Conservation (phyloP, 2,888 invertebrate genomes). For the Zhengitettix transpicula region DNA sequence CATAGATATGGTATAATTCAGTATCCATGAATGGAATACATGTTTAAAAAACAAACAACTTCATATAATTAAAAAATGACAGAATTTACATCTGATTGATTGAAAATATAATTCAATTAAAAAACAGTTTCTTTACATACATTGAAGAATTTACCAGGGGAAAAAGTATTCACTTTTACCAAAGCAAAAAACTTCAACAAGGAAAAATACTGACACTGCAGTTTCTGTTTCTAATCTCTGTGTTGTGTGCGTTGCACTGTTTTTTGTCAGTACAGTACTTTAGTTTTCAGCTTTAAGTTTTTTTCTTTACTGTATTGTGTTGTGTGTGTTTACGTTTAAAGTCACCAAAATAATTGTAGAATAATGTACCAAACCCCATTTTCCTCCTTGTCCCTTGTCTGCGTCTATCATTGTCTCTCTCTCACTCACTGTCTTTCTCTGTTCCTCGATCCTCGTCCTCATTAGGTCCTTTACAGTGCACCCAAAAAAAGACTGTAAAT, state of each 20-base stretch:
- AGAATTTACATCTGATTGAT: too few relatives aligned
- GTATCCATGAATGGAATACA: too few relatives aligned
- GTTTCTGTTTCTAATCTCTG: conserved; percentile 7
- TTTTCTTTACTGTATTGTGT: conserved; percentile 7
- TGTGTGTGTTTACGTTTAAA: conserved; percentile 11
- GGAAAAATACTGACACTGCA: too few relatives aligned
- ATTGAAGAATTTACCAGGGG: too few relatives aligned
- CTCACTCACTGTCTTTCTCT: conserved; percentile 14
- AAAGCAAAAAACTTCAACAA: too few relatives aligned
- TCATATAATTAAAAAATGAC: too few relatives aligned
- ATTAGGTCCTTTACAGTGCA: background rate
- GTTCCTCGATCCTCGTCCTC: background rate
- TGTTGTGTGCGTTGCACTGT: conserved; percentile 13
- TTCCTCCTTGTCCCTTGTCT: conserved; percentile 56
- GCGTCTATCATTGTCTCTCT: conserved; percentile 60
- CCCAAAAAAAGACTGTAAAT: background rate
- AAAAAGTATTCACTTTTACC: too few relatives aligned
- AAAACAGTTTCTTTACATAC: too few relatives aligned
- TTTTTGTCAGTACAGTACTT: conserved; percentile 10
- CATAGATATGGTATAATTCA: too few relatives aligned
- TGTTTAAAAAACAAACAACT: too few relatives aligned
- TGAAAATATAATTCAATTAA: too few relatives aligned
- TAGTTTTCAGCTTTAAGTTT: background rate
- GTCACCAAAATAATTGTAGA: conserved; percentile 1
- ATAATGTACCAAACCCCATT: conserved; percentile 4